phyloP scores from a whole-genome alignment of 2,888 invertebrate species.

The Acronicta leporina region DNA sequence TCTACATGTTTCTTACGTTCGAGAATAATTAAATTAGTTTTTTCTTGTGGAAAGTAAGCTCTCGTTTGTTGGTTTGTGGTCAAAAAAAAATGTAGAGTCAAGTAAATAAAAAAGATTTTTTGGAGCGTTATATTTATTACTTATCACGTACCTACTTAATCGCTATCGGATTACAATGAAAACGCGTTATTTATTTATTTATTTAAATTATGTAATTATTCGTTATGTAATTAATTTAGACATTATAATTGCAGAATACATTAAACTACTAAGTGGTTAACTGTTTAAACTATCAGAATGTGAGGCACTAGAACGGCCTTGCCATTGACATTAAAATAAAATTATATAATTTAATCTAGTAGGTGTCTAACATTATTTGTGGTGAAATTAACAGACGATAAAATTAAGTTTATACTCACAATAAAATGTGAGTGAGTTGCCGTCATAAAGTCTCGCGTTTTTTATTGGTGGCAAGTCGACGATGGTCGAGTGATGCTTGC shows the following conservation, averaged over 20 bases:
- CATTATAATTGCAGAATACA: slow-evolving; percentile 2
- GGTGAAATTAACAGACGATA: slow-evolving; percentile 89
- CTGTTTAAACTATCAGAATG: slow-evolving; percentile 59
- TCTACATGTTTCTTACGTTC: slow-evolving; percentile 46
- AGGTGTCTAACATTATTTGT: slow-evolving; percentile 86
- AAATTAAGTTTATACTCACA: slow-evolving; percentile 89
- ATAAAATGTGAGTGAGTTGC: slow-evolving; percentile 89
- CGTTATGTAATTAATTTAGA: slow-evolving; percentile 5
- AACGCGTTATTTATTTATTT: too few species aligned
- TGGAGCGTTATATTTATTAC: too few species aligned
- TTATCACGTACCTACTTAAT: too few species aligned
- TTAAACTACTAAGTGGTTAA: too few species aligned
- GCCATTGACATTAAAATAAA: slow-evolving; percentile 82
- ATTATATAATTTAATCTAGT: slow-evolving; percentile 84
- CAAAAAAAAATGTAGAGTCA: too few species aligned
- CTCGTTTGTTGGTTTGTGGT: too few species aligned
- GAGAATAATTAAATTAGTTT: slow-evolving; percentile 38
- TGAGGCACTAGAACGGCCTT: slow-evolving; percentile 72
- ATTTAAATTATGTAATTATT: too few species aligned
- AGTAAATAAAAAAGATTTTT: too few species aligned
- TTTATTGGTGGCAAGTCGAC: slow-evolving; percentile 86
- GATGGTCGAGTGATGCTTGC: slow-evolving; percentile 87
- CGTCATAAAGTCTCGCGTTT: slow-evolving; percentile 89
- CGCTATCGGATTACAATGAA: neutral
- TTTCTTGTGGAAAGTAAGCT: neutral